Base-by-base conservation (phyloP, 1,140 invertebrate genomes). In the Amyelois transitella region DNA sequence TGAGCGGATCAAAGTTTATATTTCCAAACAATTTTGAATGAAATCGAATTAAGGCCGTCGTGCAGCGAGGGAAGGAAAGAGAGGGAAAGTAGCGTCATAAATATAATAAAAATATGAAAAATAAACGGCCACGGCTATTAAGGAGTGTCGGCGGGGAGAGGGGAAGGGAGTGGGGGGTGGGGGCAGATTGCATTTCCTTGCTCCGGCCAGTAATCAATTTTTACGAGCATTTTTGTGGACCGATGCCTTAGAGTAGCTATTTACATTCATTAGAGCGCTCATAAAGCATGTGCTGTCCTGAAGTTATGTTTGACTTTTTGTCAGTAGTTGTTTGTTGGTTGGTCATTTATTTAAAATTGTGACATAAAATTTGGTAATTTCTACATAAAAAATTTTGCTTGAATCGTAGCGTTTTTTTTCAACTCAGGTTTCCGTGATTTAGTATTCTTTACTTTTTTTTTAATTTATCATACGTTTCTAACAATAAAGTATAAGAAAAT, bases 121-220 rank as follows among this genome's bases (percentile, higher is more conserved):
- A 77, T 79, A 77, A 81, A 71, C 71, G 69, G 66, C 58, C 58
- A 62, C 56, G 60, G 77, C 79, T 69, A 78, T 85, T 80, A 80
- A 71, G 74, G 55, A 58, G 64, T 56, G 64, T 62, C 18, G 67
- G 62, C 14, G 24, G 59, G 22, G 51, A 54, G 56, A 44, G 59
- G 58, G 66, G 17, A 58, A 58, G 51, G 58, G 60, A 60, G 25
- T 45, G 47, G 43, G 58, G 20, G 57, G 49, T 49, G 50, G 38
- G 72, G 77, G 52, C 75, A 79, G 80, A 86, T 86, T 86, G 82
- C 80, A 86, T 83, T 83, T 81, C 77, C 80, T 83, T 80, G 78
- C 78, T 79, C 77, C 70, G 74, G 75, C 66, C 66, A 75, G 80
- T 82, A 86, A 86, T 86, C 82, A 86, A 83, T 86, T 86, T 86